Evolutionary conservation across 2,888 invertebrate genomes (phyloP), one percentile per base, ranked within the genome.

Genomic region (Trissonchulus latispiculum): DNA sequence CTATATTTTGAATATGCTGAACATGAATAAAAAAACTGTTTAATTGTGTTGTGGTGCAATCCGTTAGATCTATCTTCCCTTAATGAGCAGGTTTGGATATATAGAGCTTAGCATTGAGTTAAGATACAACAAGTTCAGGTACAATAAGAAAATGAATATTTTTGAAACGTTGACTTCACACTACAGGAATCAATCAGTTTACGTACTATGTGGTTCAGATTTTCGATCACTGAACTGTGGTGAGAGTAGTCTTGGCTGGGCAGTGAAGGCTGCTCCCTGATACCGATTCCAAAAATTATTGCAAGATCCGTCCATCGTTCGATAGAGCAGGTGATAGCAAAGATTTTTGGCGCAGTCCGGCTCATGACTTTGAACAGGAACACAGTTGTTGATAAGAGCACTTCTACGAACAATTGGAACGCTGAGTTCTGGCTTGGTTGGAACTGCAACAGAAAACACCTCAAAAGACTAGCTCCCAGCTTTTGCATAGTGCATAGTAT

Each of bases 301-400:
- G 83, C 99, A 99, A 33, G 90, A 91, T 0, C 97, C 97, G 82
- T 96, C 95, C 74, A 92, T 87, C 73, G 89, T 90, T 0, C 97
- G 89, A 83, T 94, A 99, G 79, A 90, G 91, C 18, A 88, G 88
- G 82, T 96, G 95, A 82, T 88, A 94, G 81, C 95, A 95, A 89
- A 92, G 33, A 33, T 68, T 68, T 2, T 33, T 32, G 15, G 28
- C 31, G 36, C 69, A 68, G 36, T 68, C 69, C 8, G 48, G 48
- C 48, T 48, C 48, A 8, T 48, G 48, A 23, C 8, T 15, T 48
- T 48, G 48, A 8, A 23, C 23, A 8, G 48, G 48, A 8, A 48
- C 48, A 23, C 48, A 48, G 48, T 48, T 48, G 48, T 23, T 8
- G 8, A 15, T 23, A 8, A 48, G 8, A 23, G 48, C 48, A 48